Conservation (phyloP, 2,888 invertebrate species). For the Polietes domitor region DNA sequence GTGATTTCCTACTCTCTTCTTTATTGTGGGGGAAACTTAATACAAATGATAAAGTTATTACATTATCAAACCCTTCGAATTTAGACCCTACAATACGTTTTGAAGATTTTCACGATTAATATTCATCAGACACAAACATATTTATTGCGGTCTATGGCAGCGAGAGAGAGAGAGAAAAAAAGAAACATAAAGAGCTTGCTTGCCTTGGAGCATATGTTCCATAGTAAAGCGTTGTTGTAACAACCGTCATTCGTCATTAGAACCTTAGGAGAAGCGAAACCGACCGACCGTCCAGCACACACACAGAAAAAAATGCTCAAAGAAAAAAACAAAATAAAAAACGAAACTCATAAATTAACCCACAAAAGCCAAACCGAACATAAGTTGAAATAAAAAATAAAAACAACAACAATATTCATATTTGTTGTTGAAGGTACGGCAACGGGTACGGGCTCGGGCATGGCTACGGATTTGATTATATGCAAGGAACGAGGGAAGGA, state of each 20-base stretch:
- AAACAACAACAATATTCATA: conserved; percentile 15
- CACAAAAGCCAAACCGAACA: conserved; percentile 50
- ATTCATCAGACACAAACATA: conserved; percentile 42
- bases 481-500: background rate
- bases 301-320: conserved; percentile 7
- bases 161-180: background rate
- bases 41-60: conserved; percentile 56
- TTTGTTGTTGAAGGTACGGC: conserved; percentile 6
- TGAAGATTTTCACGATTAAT: conserved; percentile 43
- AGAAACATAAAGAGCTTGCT: conserved; percentile 29
- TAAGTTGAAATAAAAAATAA: conserved; percentile 24
- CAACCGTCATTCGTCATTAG: conserved; percentile 57
- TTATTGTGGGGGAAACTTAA: conserved; percentile 26
- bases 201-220: conserved; percentile 22
- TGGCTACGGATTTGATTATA: no score
- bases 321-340: conserved; percentile 8
- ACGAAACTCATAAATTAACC: conserved; percentile 60
- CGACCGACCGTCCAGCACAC: background rate
- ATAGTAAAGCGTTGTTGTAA: conserved; percentile 34
- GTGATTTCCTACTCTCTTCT: conserved; percentile 1
- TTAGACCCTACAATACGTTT: conserved; percentile 25
- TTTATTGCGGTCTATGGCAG: background rate
- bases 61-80: conserved; percentile 46
- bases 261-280: conserved; percentile 27
- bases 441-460: background rate